Evolutionary conservation across 2,888 invertebrate genomes (phyloP).

Genomic region (Eueremaeus valkanovi): DNA sequence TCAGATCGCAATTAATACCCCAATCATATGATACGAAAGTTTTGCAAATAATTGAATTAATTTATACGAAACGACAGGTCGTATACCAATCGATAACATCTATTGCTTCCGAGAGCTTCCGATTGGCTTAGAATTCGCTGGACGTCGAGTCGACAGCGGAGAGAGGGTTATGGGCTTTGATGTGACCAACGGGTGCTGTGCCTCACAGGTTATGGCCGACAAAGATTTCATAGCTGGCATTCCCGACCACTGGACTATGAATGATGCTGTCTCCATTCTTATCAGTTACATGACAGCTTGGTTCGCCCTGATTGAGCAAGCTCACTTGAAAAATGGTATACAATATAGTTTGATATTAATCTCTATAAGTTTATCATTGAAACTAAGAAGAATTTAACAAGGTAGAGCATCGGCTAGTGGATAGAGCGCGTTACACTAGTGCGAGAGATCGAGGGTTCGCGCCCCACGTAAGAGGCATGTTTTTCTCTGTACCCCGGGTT

Average conservation of each 20-base stretch:
- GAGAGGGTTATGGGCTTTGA: constrained; percentile 87
- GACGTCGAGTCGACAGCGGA: constrained; percentile 64
- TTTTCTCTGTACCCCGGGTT: no score
- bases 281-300: constrained; percentile 80
- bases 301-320: constrained; percentile 80
- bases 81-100: constrained; percentile 78
- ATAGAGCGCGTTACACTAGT: no score
- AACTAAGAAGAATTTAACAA: no score
- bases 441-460: no score
- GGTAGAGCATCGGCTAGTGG: no score
- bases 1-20: background rate
- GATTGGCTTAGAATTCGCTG: constrained; percentile 87
- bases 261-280: constrained; percentile 86
- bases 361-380: no score
- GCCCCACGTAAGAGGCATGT: no score
- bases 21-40: no score
- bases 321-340: constrained; percentile 61
- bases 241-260: constrained; percentile 77
- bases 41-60: no score
- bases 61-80: no score
- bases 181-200: constrained; percentile 80
- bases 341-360: no score
- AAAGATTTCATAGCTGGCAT: constrained; percentile 59
- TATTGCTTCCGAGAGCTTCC: no score
- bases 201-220: constrained; percentile 73